Conservation (phyloP, 1,140 invertebrate genomes). For the Meloidogyne hapla region DNA sequence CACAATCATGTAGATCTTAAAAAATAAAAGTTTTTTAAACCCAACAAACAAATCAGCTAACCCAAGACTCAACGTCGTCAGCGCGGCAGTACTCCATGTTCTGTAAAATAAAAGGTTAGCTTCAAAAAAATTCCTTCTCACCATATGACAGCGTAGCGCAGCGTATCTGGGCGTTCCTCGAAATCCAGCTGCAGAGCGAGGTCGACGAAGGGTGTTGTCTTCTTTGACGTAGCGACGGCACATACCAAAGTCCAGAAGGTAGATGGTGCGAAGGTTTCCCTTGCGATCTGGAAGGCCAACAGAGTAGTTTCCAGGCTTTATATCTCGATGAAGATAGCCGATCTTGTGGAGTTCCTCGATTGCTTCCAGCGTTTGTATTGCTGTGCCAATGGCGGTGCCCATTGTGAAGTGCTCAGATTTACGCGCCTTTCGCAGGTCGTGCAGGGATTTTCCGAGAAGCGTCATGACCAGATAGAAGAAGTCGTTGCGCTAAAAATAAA, state of each 20-base stretch:
- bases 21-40: not conserved
- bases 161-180: slow-evolving; percentile 57
- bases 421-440: slow-evolving; percentile 50
- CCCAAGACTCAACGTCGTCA: slow-evolving; percentile 42
- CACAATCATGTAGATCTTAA: slow-evolving; percentile 36
- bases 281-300: slow-evolving; percentile 44
- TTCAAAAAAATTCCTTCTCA: slow-evolving; percentile 32
- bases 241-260: slow-evolving; percentile 61
- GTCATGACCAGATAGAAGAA: slow-evolving; percentile 62
- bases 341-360: slow-evolving; percentile 50
- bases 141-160: slow-evolving; percentile 46
- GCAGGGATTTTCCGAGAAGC: slow-evolving; percentile 56
- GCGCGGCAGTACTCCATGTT: slow-evolving; percentile 28
- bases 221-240: slow-evolving; percentile 58
- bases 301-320: slow-evolving; percentile 55
- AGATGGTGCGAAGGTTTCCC: slow-evolving; percentile 46
- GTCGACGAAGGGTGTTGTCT: slow-evolving; percentile 53
- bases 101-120: not conserved
- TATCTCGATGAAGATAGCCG: slow-evolving; percentile 50
- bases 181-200: slow-evolving; percentile 52
- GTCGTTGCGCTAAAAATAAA: not conserved
- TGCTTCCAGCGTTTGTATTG: slow-evolving; percentile 45
- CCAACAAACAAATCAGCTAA: slow-evolving; percentile 1
- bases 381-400: slow-evolving; percentile 35
- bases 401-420: slow-evolving; percentile 26